Conservation (phyloP, 2,888 invertebrate genomes). For the Tanaodytes sp. region DNA sequence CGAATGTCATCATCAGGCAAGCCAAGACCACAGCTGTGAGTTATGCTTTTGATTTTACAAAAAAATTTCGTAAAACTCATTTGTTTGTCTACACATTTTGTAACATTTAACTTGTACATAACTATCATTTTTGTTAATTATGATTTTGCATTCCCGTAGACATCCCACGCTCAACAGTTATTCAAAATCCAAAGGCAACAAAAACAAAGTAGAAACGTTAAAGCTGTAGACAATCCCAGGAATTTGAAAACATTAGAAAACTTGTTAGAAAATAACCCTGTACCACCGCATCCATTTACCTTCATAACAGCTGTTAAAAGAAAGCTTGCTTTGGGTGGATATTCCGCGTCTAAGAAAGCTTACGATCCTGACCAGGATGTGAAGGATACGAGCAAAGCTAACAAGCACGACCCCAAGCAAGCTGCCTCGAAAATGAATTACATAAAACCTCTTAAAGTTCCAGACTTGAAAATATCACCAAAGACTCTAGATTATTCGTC, state of each 20-base stretch:
- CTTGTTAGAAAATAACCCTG: constrained; percentile 61
- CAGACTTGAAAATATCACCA: constrained; percentile 69
- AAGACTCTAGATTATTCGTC: constrained; percentile 66
- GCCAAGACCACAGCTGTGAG: constrained; percentile 64
- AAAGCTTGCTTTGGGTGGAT: constrained; percentile 72
- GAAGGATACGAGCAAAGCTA: constrained; percentile 34
- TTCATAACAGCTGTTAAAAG: constrained; percentile 77
- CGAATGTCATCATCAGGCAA: constrained; percentile 61
- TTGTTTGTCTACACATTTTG: no score
- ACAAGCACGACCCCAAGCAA: constrained; percentile 53
- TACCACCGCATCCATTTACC: constrained; percentile 76
- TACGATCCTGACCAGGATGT: constrained; percentile 54
- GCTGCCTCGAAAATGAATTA: constrained; percentile 65
- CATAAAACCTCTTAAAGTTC: constrained; percentile 68
- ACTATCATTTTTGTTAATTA: constrained; percentile 18
- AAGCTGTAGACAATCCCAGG: constrained; percentile 38
- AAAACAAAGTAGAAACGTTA: constrained; percentile 46
- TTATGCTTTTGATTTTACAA: no score
- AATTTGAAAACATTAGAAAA: constrained; percentile 47
- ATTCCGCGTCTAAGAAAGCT: constrained; percentile 58
- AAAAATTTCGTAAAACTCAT: no score
- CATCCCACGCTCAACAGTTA: constrained; percentile 55
- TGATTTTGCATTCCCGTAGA: constrained; percentile 52
- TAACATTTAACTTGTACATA: no score
- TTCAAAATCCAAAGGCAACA: constrained; percentile 53